These are phyloP conservation scores for Lasioglossum lativentre DNA, from an alignment of 2,888 invertebrate genomes.

Conservation along the genomic window DNA sequence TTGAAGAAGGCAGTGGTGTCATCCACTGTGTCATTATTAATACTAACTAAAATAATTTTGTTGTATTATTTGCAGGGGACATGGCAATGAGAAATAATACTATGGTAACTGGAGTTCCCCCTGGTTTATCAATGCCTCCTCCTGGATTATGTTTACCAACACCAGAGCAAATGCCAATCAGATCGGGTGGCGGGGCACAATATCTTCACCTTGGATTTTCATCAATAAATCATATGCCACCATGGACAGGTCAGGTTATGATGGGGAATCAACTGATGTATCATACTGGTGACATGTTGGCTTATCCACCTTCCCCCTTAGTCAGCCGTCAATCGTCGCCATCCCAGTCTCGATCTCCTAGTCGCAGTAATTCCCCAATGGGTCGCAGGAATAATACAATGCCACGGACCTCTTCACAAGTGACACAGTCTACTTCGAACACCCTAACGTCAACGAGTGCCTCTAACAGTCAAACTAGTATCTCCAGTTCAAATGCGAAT, in stretches of 20 bases:
- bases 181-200: constrained; percentile 73
- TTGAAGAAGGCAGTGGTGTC: neutral
- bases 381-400: constrained; percentile 81
- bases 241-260: constrained; percentile 82
- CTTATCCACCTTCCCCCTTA: constrained; percentile 89
- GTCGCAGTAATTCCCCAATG: constrained; percentile 82
- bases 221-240: constrained; percentile 80
- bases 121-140: constrained; percentile 80
- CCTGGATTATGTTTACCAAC: constrained; percentile 81
- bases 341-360: constrained; percentile 88
- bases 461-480: constrained; percentile 80
- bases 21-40: neutral
- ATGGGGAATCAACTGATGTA: constrained; percentile 82
- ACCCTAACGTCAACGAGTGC: constrained; percentile 77
- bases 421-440: constrained; percentile 76
- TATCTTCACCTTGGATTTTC: constrained; percentile 82
- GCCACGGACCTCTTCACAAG: constrained; percentile 84
- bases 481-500: constrained; percentile 78
- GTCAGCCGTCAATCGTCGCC: constrained; percentile 91
- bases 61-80: constrained; percentile 70
- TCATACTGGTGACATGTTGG: constrained; percentile 79
- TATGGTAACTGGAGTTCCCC: constrained; percentile 80
- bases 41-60: constrained; percentile 8
- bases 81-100: constrained; percentile 80
- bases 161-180: constrained; percentile 81